Evolutionary conservation across 2,888 invertebrate genomes (phyloP), one percentile per base, ranked within the genome.

Genomic region (Lithophane leautieri): DNA sequence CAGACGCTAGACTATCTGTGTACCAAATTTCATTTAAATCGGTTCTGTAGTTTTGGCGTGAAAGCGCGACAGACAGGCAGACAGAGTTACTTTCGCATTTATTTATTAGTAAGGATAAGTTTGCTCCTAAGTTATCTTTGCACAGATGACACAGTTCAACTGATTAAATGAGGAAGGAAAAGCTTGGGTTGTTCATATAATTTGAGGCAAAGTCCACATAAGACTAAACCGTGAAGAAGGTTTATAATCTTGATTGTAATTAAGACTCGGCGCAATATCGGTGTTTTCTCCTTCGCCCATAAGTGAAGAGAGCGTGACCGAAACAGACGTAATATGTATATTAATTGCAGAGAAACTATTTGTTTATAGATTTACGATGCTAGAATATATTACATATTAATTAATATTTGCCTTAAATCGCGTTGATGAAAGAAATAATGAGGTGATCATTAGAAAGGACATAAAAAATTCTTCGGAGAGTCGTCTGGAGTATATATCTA

Each of bases 261-360:
- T 78, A 86, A 82, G 63, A 66, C 63, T 28, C 25, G 28, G 65
- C 73, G 72, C 42, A 44, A 22, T 76, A 85, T 73, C 82, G 76
- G 50, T 42, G 72, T 76, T 85, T 50, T 77, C 83, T 70, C 70
- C 70, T 54, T 68, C 79, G 25, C 70, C 81, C 82, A 84, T 58
- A 52, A 68, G 47, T 66, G 79, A 73, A 76, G 86, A 84, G 75
- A 86, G 86, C 86, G 86, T 84, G 84, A 74, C 84, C 16, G 19
- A 25, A 34, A 19, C 19, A n/a, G 40, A 81, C 74, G 70, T 83
- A 71, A 78, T 75, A 70, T 83, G 78, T 86, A 83, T 86, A 83
- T 72, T 86, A 83, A 86, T 28, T 47, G 47, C 68, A 65, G 71
- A 74, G 86, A 86, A 83, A 86, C 73, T 65, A 62, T 85, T 75